Evolutionary conservation across 1,140 invertebrate genomes (phyloP).

Genomic region (Drosophila parabipectinata): DNA sequence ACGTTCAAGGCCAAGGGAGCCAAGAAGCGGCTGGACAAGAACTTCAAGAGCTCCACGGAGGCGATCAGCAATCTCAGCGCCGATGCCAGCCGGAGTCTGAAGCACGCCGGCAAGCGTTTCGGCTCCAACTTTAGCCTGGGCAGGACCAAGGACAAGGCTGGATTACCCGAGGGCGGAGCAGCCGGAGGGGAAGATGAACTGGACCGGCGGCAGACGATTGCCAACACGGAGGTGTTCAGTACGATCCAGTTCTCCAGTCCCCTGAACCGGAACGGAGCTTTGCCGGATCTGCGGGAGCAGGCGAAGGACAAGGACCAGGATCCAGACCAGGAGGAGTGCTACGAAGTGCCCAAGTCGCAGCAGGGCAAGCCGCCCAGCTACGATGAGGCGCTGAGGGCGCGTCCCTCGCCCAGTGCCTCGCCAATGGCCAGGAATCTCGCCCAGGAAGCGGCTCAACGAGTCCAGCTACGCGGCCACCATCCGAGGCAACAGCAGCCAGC

Average conservation of each 20-base stretch:
- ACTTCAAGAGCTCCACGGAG: slow-evolving; percentile 73
- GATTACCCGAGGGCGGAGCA: background rate
- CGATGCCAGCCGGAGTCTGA: slow-evolving; percentile 66
- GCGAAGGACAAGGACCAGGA: background rate
- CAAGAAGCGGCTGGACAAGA: slow-evolving; percentile 76
- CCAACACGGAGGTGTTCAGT: slow-evolving; percentile 76
- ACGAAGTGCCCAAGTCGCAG: slow-evolving; percentile 67
- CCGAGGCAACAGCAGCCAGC: background rate
- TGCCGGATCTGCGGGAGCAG: slow-evolving; percentile 51
- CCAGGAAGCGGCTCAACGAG: slow-evolving; percentile 57
- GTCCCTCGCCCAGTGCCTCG: slow-evolving; percentile 32
- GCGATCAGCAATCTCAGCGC: slow-evolving; percentile 65
- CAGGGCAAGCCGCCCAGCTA: slow-evolving; percentile 61
- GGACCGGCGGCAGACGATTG: slow-evolving; percentile 75
- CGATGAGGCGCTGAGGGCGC: slow-evolving; percentile 53
- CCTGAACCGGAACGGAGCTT: slow-evolving; percentile 56
- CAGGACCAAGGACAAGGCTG: slow-evolving; percentile 31
- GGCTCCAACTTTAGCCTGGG: slow-evolving; percentile 70
- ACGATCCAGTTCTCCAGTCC: slow-evolving; percentile 79
- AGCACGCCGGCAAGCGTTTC: slow-evolving; percentile 64
- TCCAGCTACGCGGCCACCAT: slow-evolving; percentile 49
- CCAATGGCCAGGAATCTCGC: slow-evolving; percentile 52
- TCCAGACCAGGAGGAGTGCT: slow-evolving; percentile 41
- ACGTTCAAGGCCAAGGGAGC: slow-evolving; percentile 71
- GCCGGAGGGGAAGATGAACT: slow-evolving; percentile 13